Evolutionary conservation across 2,113 vertebrate species (phyloP), one percentile per base, ranked within the genome.

Genomic region (Candoia aspera): DNA sequence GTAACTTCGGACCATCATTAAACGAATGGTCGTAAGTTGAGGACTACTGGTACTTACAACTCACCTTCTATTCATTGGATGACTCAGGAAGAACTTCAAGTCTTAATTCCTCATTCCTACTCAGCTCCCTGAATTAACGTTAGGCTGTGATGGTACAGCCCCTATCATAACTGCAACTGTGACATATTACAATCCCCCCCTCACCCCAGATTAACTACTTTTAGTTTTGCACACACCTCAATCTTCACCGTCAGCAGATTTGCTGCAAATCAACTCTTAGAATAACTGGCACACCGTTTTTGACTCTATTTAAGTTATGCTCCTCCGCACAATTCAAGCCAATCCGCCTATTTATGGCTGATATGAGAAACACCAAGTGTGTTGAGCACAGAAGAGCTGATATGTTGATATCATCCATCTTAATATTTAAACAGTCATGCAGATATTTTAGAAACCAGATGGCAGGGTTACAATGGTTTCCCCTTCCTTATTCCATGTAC

Each of bases 171-270:
- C 94, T 94, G 94, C 92, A 95, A 94, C 92, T 54, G 89, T 84
- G 59, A 93, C 93, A 93, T 94, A 95, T 96, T 92, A 96, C 88
- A 94, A 95, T 93, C 89, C 94, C 91, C 94, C 92, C 1, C 13
- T 87, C 46, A 79, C 2, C 15, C 1, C 33, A 53, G 91, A 79
- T 54, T 92, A 33, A 62, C 1, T 60, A 68, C 58, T 93, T 90
- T 84, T 88, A 90, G 37, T 53, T 87, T 42, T 42, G 93, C 92
- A 91, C 64, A 91, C 94, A 59, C 1, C 0, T 85, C 6, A 0
- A 87, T 84, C 92, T 60, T n/a, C 87, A 94, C 53, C 90, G 84
- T 91, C 90, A 92, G 88, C 24, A 90, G 93, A 91, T 54, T 60
- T 33, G 87, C 91, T 4, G 6, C 57, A 90, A 60, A 46, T 94